A percentile compares a stretch with the other conserved stretches of the same genome.
Conservation (phyloP, 1,140 invertebrate species). For the Camponotus pennsylvanicus region DNA sequence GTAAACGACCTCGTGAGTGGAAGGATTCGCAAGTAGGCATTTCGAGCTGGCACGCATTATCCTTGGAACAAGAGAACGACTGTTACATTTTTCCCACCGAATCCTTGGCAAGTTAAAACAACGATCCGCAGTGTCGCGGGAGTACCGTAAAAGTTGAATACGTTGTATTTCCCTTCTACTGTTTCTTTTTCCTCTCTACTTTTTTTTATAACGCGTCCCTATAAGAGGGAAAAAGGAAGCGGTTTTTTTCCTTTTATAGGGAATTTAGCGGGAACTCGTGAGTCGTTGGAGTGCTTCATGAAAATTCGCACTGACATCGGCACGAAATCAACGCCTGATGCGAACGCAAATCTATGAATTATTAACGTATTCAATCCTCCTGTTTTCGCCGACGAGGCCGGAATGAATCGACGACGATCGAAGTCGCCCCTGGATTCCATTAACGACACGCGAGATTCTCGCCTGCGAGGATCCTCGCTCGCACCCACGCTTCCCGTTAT, state of each 20-base stretch:
- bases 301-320: conserved; percentile 31
- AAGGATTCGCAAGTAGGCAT: conserved; percentile 16
- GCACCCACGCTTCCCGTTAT: conserved; percentile 24
- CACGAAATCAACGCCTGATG: conserved; percentile 33
- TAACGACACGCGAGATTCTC: conserved; percentile 21
- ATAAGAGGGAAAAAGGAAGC: background rate
- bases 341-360: conserved; percentile 42
- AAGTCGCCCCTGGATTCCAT: conserved; percentile 20
- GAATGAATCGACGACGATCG: conserved; percentile 39
- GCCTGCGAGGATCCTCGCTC: background rate
- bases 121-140: conserved; percentile 1
- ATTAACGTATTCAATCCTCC: conserved; percentile 53
- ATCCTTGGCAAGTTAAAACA: conserved; percentile 51
- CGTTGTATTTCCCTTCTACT: conserved; percentile 16
- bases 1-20: background rate
- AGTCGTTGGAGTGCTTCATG: conserved; percentile 7
- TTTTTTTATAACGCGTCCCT: background rate
- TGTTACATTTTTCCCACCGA: conserved; percentile 44
- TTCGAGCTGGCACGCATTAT: conserved; percentile 19
- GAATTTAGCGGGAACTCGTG: conserved; percentile 25
- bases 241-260: background rate
- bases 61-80: conserved; percentile 3
- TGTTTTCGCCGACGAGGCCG: conserved; percentile 27
- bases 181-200: background rate
- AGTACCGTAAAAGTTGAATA: conserved; percentile 43